Evolutionary conservation across 2,797 vertebrate species (phyloP), one percentile per base, ranked within the genome.

Genomic region (Botia kubotai): DNA sequence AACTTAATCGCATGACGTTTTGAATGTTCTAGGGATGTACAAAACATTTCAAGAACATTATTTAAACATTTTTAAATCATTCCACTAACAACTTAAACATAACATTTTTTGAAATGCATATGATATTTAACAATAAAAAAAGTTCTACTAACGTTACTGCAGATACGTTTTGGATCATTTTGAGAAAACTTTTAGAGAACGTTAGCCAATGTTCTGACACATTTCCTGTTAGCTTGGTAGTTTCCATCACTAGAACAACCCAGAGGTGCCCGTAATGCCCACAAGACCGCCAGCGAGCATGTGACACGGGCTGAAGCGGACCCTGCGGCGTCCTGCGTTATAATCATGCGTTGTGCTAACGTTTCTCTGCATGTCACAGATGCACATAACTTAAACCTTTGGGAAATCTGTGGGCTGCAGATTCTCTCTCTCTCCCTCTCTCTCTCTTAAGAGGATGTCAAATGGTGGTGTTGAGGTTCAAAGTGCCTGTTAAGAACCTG

Each of bases 231-330:
- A 29, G 29, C 29, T 29, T 2, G 29, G 29, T 29, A 23, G 57
- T 21, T 60, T 23, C 21, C 57, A 60, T 68, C 6, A 16, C 79
- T 36, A 13, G 43, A 79, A 58, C 46, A 48, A 89, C 87, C 85
- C 83, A 79, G 77, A 80, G 67, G 60, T 84, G 57, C 50, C 11
- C 85, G 58, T 88, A 89, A 82, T 77, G 75, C 78, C 65, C 79
- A 11, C 2, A 74, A 83, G 77, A 58, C 58, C 70, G 68, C 71
- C 55, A 81, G 72, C 10, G 72, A 87, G 81, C 77, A 71, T 84
- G 79, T 80, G 80, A 69, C 83, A 53, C 81, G 82, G 65, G 33
- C 43, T 68, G 80, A 80, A 79, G 50, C 82, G 75, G 72, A 67
- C 55, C 72, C 70, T 75, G 39, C 65, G 33, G 29, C 55, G 50